Conservation (phyloP, 2,797 vertebrate genomes). For the Oophaga sylvatica region DNA sequence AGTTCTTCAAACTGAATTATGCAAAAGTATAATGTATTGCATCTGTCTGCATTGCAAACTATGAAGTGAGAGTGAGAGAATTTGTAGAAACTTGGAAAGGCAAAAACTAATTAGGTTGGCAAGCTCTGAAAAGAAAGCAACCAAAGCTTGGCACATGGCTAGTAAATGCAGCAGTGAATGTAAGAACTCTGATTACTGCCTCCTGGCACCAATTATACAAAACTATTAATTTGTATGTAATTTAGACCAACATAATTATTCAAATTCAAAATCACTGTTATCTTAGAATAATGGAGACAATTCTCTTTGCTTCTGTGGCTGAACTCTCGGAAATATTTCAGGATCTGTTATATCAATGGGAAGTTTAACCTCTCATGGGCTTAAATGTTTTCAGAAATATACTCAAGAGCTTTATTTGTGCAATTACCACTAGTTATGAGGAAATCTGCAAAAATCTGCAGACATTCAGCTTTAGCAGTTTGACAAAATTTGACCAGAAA, state of each 20-base stretch:
- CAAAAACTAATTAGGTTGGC: constrained; percentile 64
- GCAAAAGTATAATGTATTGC: constrained; percentile 65
- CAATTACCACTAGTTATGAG: not conserved
- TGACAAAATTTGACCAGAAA: no score
- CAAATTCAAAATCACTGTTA: constrained; percentile 64
- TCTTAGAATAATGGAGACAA: constrained; percentile 64
- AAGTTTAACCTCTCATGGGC: constrained; percentile 35
- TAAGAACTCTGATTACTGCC: constrained; percentile 62
- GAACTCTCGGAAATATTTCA: constrained; percentile 50
- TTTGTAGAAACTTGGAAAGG: constrained; percentile 64
- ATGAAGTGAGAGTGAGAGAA: constrained; percentile 63
- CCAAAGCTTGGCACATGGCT: constrained; percentile 46
- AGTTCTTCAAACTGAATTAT: constrained; percentile 71
- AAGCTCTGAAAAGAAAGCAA: constrained; percentile 59
- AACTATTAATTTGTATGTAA: constrained; percentile 65
- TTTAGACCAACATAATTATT: constrained; percentile 66
- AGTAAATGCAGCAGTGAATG: constrained; percentile 58
- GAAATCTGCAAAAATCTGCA: no score
- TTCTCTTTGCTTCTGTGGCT: constrained; percentile 64
- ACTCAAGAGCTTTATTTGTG: not conserved
- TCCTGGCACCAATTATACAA: constrained; percentile 64
- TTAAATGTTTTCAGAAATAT: not conserved
- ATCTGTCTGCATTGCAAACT: constrained; percentile 60
- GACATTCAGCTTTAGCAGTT: no score
- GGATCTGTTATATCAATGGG: constrained; percentile 53